These are phyloP conservation scores for Nudaria mundana DNA, from an alignment of 2,888 invertebrate species.

Conservation along the genomic window DNA sequence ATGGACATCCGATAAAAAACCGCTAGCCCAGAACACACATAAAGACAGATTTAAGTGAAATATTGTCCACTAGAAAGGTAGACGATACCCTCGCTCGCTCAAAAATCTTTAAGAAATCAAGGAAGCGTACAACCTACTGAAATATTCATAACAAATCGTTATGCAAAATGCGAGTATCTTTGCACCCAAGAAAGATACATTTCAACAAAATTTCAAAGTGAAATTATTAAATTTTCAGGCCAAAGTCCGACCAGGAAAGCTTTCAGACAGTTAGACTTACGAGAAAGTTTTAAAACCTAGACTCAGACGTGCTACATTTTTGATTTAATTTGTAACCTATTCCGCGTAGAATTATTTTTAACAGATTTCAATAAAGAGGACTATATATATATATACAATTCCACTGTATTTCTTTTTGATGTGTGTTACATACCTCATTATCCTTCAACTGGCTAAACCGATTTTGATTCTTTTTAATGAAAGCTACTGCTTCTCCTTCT, in stretches of 20 bases:
- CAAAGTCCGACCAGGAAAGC: slow-evolving; percentile 18
- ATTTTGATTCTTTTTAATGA: no score
- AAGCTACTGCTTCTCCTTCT: no score
- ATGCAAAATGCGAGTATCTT: slow-evolving; percentile 19
- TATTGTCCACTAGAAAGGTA: no score
- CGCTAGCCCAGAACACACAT: no score
- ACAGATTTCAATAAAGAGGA: not conserved
- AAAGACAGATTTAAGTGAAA: no score
- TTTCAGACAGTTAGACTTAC: slow-evolving; percentile 15
- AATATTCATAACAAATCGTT: slow-evolving; percentile 17
- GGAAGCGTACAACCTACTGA: no score
- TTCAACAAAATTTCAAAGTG: slow-evolving; percentile 36
- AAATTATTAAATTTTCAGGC: slow-evolving; percentile 39
- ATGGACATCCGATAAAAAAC: no score
- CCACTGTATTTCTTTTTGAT: not conserved
- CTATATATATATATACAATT: no score
- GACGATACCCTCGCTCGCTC: no score
- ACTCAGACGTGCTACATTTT: slow-evolving; percentile 19
- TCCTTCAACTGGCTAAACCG: not conserved
- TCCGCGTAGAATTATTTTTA: no score
- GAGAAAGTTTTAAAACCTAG: slow-evolving; percentile 12
- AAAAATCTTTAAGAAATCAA: no score
- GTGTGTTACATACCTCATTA: not conserved
- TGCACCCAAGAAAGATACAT: slow-evolving; percentile 30
- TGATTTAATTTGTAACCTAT: not conserved